A percentile compares a stretch with the other conserved stretches of the same genome.
Evolutionary conservation across 2,797 vertebrate genomes (phyloP).

Genomic region (Hypotaenidia okinawae): DNA sequence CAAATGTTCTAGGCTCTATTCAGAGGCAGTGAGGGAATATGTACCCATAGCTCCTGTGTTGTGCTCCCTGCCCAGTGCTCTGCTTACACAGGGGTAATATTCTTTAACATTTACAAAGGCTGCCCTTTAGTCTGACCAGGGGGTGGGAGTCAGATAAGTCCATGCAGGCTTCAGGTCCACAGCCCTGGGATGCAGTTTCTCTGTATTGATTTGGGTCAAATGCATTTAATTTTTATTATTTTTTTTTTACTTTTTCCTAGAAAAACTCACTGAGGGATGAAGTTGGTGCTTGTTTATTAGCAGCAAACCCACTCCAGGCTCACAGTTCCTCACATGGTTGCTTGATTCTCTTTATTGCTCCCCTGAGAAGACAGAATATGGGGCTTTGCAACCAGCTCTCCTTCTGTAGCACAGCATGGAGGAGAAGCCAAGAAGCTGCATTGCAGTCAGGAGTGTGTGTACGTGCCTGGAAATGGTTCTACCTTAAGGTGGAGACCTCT

Average conservation of each 20-base stretch:
- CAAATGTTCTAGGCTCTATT: not conserved
- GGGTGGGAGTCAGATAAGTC: not conserved
- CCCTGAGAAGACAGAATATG: fast-evolving
- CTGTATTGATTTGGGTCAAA: not conserved
- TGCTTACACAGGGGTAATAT: not conserved
- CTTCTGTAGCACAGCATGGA: not conserved
- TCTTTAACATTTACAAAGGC: not conserved
- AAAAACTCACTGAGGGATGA: not conserved
- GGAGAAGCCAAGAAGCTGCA: not conserved
- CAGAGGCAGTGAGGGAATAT: not conserved
- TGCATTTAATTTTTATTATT: not conserved
- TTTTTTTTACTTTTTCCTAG: not conserved
- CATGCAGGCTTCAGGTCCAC: not conserved
- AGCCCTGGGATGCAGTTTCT: not conserved
- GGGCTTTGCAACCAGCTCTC: not conserved
- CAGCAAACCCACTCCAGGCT: not conserved
- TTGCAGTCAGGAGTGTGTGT: not conserved
- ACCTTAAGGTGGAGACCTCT: not conserved
- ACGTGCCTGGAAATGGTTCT: not conserved
- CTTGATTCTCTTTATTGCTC: not conserved
- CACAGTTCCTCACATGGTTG: not conserved
- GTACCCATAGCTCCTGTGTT: too few species aligned
- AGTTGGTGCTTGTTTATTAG: not conserved
- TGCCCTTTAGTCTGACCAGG: not conserved
- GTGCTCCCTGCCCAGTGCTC: not conserved